Base-by-base conservation (phyloP, 2,797 vertebrate species). In the Parambassis ranga region DNA sequence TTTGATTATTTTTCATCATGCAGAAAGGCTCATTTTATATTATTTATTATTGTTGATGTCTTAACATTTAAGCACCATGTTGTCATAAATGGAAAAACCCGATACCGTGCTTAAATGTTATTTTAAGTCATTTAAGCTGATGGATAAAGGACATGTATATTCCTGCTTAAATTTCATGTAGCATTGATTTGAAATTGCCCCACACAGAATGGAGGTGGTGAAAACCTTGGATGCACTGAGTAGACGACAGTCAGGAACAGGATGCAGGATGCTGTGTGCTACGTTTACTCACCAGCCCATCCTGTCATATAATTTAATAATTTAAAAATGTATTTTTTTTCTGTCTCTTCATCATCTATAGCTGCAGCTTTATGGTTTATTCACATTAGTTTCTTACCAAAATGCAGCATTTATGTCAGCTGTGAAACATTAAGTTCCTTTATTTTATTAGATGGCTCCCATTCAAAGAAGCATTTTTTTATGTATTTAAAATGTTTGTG, bases 341-440 rank as follows among this genome's bases (percentile, higher is more conserved):
- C 20, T 9, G 31, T 6, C 3, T 16, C 6, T 22, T 23, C 27
- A 14, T 10, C 24, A 47, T 58, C 47, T 37, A 32, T 14, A 30
- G 53, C 38, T 53, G 41, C 30, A 52, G 27, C 60, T 51, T 28
- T 7, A 26, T 1, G 23, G 44, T 33, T 5, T n/a, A n/a, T n/a
- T n/a, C n/a, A n/a, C n/a, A n/a, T n/a, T n/a, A n/a, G 5, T 57
- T 32, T 44, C 28, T 37, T 16, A 23, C 19, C 19, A 10, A 20
- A 44, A 50, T 9, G 20, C 33, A 2, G 15, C 18, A 9, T 23
- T 39, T 46, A 6, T 65, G 22, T 53, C 27, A 49, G 30, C 52
- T 70, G 55, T 69, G 53, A 71, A 51, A 22, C 16, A 27, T 20
- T 43, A 5, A 9, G 6, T n/a, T 13, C 31, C 38, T n/a, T 27